phyloP scores from a whole-genome alignment of 1,140 invertebrate species.

The Pogonomyrmex barbatus region DNA sequence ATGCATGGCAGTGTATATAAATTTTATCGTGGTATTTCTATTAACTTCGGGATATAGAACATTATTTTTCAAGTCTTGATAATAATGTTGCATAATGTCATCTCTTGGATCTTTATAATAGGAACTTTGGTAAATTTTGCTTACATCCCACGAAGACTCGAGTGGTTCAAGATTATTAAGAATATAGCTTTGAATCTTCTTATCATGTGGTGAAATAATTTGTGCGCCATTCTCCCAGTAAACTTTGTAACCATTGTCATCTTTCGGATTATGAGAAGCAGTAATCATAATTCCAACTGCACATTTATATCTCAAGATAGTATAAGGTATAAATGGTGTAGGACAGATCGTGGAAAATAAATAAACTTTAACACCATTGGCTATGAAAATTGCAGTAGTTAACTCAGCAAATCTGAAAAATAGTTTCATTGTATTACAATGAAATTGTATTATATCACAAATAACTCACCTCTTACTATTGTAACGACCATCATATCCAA shows the following conservation, averaged over 20 bases:
- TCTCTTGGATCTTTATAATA: conserved; percentile 87
- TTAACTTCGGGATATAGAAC: conserved; percentile 88
- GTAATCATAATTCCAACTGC: conserved; percentile 97
- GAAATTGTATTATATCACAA: not conserved
- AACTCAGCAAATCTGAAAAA: conserved; percentile 95
- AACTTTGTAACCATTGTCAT: conserved; percentile 99
- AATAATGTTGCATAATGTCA: conserved; percentile 90
- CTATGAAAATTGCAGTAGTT: conserved; percentile 93
- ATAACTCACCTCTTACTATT: conserved; percentile 93
- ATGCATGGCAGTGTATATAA: conserved; percentile 99
- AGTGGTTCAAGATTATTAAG: conserved; percentile 91
- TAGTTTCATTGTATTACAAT: not conserved
- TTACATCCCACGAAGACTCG: conserved; percentile 89
- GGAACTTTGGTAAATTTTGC: conserved; percentile 82
- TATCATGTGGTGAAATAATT: conserved; percentile 97
- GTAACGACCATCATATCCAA: conserved; percentile 98
- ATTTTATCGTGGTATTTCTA: conserved; percentile 88
- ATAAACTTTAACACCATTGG: conserved; percentile 92
- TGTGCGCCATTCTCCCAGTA: conserved; percentile 98
- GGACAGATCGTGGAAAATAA: conserved; percentile 94
- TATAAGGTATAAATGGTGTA: conserved; percentile 97
- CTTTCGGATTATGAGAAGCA: conserved; percentile 99
- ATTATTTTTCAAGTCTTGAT: conserved; percentile 87
- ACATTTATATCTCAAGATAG: conserved; percentile 90
- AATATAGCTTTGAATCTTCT: conserved; percentile 94